Base-by-base conservation (phyloP, 2,113 vertebrate genomes). In the Lepus americanus region DNA sequence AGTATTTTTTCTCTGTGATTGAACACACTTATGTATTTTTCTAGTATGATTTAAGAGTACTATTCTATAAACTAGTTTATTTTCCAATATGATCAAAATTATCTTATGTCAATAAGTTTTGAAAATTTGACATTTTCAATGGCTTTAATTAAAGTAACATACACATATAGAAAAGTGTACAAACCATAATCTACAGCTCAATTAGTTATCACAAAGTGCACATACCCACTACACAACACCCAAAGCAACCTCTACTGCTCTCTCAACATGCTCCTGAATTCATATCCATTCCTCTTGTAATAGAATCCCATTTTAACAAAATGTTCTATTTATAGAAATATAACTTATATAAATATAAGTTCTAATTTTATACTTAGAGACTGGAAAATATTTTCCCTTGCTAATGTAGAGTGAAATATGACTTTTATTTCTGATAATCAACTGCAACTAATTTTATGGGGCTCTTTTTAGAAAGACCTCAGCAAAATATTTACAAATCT, bases 351-450 rank as follows among this genome's bases (percentile, higher is more conserved):
- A 36, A 36, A 25, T 39, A 10, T 61, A 20, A 49, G 22, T 66
- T 49, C 22, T 0, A 51, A 73, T 74, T 61, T 91, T 79, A 1
- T 61, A 74, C 79, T 84, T 78, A 73, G 36, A 53, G n/a, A 55
- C 14, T 74, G 5, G 22, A 84, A 95, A 93, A n/a, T 86, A 72
- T 36, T 94, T 89, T 63, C 27, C 59, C 84, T 80, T 69, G 76
- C 39, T 20, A 81, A 77, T 55, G 64, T 9, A 72, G 12, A 3
- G 23, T 29, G 23, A 77, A 6, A 69, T 36, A 31, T 22, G 17
- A 51, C 33, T 80, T 80, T 83, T 27, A 72, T 83, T 95, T 93
- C 51, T 55, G 44, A 67, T 11, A 83, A 33, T 7, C 19, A 67
- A 33, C 39, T 83, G n/a, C 55, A 83, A 90, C 0, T 29, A 77